phyloP scores from a whole-genome alignment of 2,888 invertebrate genomes.

The Bruchidius siliquastri region DNA sequence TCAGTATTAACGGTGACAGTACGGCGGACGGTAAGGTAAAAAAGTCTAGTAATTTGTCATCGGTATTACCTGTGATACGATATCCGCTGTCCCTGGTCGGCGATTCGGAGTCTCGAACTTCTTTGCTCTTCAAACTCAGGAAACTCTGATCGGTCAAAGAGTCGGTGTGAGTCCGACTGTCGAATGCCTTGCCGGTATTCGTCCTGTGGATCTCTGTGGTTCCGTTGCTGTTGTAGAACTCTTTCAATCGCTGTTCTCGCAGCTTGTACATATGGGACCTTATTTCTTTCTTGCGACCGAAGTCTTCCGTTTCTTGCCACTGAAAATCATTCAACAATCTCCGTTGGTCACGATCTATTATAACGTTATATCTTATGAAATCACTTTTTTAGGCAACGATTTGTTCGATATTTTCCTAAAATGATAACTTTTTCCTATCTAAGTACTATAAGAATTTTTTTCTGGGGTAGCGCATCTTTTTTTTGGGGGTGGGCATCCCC shows the following conservation, averaged over 20 bases:
- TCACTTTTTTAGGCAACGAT: no score
- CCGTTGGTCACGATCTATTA: no score
- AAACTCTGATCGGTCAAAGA: constrained; percentile 73
- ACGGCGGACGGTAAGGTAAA: no score
- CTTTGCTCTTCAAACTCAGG: constrained; percentile 72
- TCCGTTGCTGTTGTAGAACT: constrained; percentile 56
- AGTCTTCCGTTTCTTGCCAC: constrained; percentile 86
- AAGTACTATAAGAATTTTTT: no score
- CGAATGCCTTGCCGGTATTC: constrained; percentile 24
- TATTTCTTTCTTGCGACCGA: constrained; percentile 80
- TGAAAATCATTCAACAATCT: constrained; percentile 39
- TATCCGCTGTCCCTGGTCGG: constrained; percentile 58
- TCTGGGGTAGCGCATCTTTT: no score
- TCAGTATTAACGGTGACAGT: no score
- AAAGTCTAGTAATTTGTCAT: no score
- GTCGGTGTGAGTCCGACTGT: constrained; percentile 55
- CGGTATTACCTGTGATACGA: constrained; percentile 29
- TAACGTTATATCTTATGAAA: no score
- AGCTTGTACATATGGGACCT: constrained; percentile 80
- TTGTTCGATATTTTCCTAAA: no score
- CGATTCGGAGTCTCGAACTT: constrained; percentile 72
- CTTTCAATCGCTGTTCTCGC: constrained; percentile 72
- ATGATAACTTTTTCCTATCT: no score
- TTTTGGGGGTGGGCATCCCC: no score
- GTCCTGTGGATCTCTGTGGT: constrained; percentile 30